Evolutionary conservation across 2,888 invertebrate genomes (phyloP), one percentile per base, ranked within the genome.

Genomic region (Nomada ferruginata): DNA sequence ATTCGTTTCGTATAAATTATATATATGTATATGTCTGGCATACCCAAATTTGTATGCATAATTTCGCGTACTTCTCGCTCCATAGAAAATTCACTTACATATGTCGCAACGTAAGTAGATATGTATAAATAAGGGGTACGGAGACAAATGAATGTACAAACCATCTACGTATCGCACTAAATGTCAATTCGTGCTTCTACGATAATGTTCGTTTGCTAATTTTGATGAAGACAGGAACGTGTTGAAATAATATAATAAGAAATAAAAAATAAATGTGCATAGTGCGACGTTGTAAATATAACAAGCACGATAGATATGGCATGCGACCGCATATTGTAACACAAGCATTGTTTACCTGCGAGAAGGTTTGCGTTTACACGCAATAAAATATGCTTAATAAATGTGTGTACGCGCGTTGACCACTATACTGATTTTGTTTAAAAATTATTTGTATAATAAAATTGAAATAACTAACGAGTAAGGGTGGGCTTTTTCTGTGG

Each of bases 1-100:
- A 90, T 92, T 91, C 89, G 88, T 89, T 87, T 86, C 74, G 42
- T 47, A 82, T 80, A 83, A 83, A 80, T 85, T 83, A 76, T 71
- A 83, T 26, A 59, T 15, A 15, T 57, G 13, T 57, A 63, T 47
- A 60, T 15, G 66, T 68, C 42, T 63, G 68, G 18, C 44, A 59
- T 69, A 70, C 53, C 60, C 42, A 76, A 57, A 26, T 26, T 26
- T 26, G 60, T 76, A 69, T 69, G 70, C 78, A 83, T 66, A 82
- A 65, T 82, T 78, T 73, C 76, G 75, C 50, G 36, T 66, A 52
- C 64, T 60, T 53, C 59, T 26, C 65, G 63, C 44, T 73, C 52
- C 26, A 57, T 52, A 59, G 26, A 64, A 36, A 65, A 74, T 76
- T 68, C 50, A 64, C 65, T 53, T 52, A n/a, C n/a, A n/a, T n/a